These are phyloP conservation scores for Drosophila anomalata DNA, from an alignment of 2,888 invertebrate genomes.

Conservation along the genomic window DNA sequence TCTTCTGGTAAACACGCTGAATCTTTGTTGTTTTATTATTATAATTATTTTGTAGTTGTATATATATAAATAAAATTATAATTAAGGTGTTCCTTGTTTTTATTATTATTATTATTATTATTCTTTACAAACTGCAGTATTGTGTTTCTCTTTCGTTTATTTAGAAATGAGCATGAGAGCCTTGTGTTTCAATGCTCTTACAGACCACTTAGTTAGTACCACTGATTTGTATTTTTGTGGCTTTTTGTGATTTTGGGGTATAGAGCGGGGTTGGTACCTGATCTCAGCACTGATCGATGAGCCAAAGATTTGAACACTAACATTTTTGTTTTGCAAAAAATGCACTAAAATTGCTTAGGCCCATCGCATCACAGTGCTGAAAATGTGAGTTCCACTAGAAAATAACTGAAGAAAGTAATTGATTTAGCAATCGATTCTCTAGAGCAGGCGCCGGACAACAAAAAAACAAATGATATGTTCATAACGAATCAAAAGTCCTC, in stretches of 20 bases:
- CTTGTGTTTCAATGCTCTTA: constrained; percentile 37
- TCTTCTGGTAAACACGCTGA: constrained; percentile 53
- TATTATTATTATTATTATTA: constrained; percentile 34
- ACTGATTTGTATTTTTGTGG: constrained; percentile 23
- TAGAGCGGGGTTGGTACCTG: neutral
- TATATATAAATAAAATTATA: constrained; percentile 74
- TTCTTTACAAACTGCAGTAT: constrained; percentile 46
- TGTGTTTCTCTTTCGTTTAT: constrained; percentile 49
- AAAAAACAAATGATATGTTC: constrained; percentile 71
- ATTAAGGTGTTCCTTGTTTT: constrained; percentile 50
- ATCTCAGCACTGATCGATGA: constrained; percentile 68
- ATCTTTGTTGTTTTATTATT: constrained; percentile 54
- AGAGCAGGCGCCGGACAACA: constrained; percentile 26
- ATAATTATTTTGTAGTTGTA: constrained; percentile 69
- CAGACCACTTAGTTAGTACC: constrained; percentile 39
- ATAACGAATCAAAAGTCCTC: constrained; percentile 29
- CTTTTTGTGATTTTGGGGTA: constrained; percentile 14
- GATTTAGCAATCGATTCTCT: constrained; percentile 47
- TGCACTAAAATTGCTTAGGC: constrained; percentile 71
- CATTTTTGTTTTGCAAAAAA: constrained; percentile 66
- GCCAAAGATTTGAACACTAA: constrained; percentile 77
- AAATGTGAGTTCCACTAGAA: constrained; percentile 29
- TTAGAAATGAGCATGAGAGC: constrained; percentile 68
- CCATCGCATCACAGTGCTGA: constrained; percentile 61
- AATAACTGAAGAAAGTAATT: constrained; percentile 39